Base-by-base conservation (phyloP, 2,113 vertebrate genomes). In the Macrotis lagotis region DNA sequence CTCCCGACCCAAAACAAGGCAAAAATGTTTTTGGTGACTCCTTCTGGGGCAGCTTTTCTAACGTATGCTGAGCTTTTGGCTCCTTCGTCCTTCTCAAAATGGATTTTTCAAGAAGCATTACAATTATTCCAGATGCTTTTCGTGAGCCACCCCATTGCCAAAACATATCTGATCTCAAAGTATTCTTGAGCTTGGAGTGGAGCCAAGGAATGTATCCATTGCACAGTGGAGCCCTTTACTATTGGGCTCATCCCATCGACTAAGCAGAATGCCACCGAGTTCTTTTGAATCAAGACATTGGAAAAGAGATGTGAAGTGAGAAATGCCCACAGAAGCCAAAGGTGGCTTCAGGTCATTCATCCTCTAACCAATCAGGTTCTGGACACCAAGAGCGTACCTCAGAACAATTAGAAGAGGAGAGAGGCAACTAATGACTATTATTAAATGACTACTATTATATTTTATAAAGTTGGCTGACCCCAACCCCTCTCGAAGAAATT, bases 281-380 rank as follows among this genome's bases (percentile, higher is more conserved):
- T 96, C 95, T 88, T 92, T 83, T 96, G 88, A 96, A 90, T 59
- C 53, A 94, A 94, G 31, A 25, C 48, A 59, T 91, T 95, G 59
- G 92, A 90, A 96, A 96, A 92, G 49, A 95, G 25, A 49, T 52
- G 48, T 48, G 91, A 95, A 95, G 53, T 26, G 22, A 74, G 47
- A 50, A 95, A 95, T 44, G 51, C 48, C 26, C 93, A 48, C 12
- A 59, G 94, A 95, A 93, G 44, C 11, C 25, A 93, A 59, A 90
- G 19, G 48, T 53, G 31, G 66, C n/a, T 83, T 44, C 7, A 74
- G n/a, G 19, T 44, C n/a, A 24, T 44, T 44, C 19, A 44, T 83
- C 37, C 37, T 83, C 66, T 7, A 83, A 44, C n/a, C 19, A 44
- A 44, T 49, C 0, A 96, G 95, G 49, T 88, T 74, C 66, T 55